Evolutionary conservation across 1,140 invertebrate species (phyloP), one percentile per base, ranked within the genome.

Genomic region (Drosophila virilis): DNA sequence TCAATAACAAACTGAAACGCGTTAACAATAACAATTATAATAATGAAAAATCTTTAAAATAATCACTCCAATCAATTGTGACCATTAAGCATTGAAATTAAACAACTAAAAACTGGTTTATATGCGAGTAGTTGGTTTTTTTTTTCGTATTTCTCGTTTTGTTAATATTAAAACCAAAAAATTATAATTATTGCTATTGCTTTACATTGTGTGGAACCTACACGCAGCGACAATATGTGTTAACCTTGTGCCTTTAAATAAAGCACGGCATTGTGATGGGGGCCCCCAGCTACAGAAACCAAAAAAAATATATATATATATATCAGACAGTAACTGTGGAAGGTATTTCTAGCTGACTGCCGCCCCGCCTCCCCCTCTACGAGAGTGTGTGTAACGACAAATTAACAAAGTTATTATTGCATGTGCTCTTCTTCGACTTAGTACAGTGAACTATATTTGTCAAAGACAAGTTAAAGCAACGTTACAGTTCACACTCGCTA

Each of bases 231-330:
- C 42, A 64, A 50, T 62, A 40, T 67, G 43, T 60, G 59, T 77
- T 88, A 88, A 88, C 84, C 84, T 88, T 88, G 84, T 88, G 74
- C 70, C 80, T 84, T 88, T 70, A 88, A 89, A 88, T 88, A 88
- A 88, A 88, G 84, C 84, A 77, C 66, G 70, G 77, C 84, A 84
- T 88, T 89, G 80, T 89, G 38, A 68, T 28, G 22, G 22, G 22
- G 77, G 66, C 60, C 73, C 74, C 76, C 22, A 28, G 22, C 70
- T 50, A 61, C 65, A 32, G 71, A 52, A 22, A 37, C 8, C 17
- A 6, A 42, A 52, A 54, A 65, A 51, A 38, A 17, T n/a, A n/a
- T n/a, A n/a, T n/a, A 1, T 17, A 17, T 17, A 1, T 35, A 17
- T 37, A 54, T 67, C 70, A 46, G 54, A 43, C 37, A 51, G 55